phyloP scores from a whole-genome alignment of 2,797 vertebrate species.

The Leptatherina wallacei region DNA sequence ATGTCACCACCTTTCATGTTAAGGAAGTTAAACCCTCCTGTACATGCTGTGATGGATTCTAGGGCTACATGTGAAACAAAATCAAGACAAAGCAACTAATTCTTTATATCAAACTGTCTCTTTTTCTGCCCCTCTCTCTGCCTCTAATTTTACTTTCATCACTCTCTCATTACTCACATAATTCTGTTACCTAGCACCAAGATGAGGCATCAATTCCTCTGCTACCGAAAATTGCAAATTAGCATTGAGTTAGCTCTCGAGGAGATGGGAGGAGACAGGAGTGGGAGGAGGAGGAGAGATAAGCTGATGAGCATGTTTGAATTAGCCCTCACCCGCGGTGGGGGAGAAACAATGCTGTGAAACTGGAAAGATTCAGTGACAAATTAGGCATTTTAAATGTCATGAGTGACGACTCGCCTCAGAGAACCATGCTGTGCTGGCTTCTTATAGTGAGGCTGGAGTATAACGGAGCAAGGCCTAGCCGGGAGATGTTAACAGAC shows the following conservation, averaged over 20 bases:
- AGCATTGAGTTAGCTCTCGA: constrained; percentile 77
- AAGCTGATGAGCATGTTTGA: constrained; percentile 74
- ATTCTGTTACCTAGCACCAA: constrained; percentile 76
- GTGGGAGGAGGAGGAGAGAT: constrained; percentile 70
- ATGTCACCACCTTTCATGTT: constrained; percentile 5
- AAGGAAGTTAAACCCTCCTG: constrained; percentile 36
- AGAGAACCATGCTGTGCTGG: constrained; percentile 32
- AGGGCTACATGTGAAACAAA: constrained; percentile 38
- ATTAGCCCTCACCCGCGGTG: constrained; percentile 62
- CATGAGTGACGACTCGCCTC: constrained; percentile 52
- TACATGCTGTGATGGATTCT: constrained; percentile 24
- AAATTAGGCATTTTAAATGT: constrained; percentile 64
- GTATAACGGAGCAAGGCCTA: constrained; percentile 29
- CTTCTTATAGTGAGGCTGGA: constrained; percentile 25
- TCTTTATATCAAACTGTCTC: constrained; percentile 41
- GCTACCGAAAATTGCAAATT: constrained; percentile 79
- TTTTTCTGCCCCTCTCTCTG: constrained; percentile 24
- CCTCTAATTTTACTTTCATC: constrained; percentile 30
- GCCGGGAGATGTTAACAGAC: constrained; percentile 49
- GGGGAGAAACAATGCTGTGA: constrained; percentile 57
- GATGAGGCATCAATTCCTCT: constrained; percentile 76
- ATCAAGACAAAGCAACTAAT: constrained; percentile 54
- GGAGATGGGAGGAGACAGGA: constrained; percentile 79
- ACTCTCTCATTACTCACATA: constrained; percentile 71
- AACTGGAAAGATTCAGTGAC: constrained; percentile 61